Base-by-base conservation (phyloP, 2,888 invertebrate species). In the Isotomurus palustris region DNA sequence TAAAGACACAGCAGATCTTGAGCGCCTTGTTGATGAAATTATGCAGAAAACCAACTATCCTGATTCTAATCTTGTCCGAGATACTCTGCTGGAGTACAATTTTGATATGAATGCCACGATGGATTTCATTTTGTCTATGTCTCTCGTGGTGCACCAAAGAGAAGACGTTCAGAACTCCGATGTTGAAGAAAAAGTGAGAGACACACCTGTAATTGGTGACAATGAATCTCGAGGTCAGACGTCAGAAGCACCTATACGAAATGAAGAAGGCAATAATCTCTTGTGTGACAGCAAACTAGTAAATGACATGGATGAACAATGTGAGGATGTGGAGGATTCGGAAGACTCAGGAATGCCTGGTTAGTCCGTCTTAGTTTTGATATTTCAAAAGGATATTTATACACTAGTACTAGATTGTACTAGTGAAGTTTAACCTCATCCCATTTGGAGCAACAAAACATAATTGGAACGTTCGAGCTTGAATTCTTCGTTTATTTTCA, bases 21-120 rank as follows among this genome's bases (percentile, higher is more conserved):
- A 64, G 6, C 66, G 68, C n/a, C 52, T 69, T 3, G 71, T 69
- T 21, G 60, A 63, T 50, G 66, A 71, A 38, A 67, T 71, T 3
- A 71, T 72, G 63, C 61, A 68, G 14, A 66, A 69, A 53, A 71
- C 72, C 12, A 71, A 69, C 43, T 72, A 69, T 52, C 64, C 65
- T 6, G 72, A 72, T 56, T 57, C 66, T 6, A 57, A 53, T 25
- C 53, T 68, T 41, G 67, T 72, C 40, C 64, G 68, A 48, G 65
- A 70, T 8, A 62, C 69, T n/a, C 59, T 73, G n/a, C 55, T 67
- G 32, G 70, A 68, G 8, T 62, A 59, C 32, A 60, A 68, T 44
- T 68, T 68, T 55, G 66, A 68, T 48, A 61, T 68, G 53, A 54
- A 61, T 6, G 64, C 68, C 3, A 62, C 64, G 1, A 60, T 61